phyloP scores from a whole-genome alignment of 2,888 invertebrate species.

The Cabera pusaria region DNA sequence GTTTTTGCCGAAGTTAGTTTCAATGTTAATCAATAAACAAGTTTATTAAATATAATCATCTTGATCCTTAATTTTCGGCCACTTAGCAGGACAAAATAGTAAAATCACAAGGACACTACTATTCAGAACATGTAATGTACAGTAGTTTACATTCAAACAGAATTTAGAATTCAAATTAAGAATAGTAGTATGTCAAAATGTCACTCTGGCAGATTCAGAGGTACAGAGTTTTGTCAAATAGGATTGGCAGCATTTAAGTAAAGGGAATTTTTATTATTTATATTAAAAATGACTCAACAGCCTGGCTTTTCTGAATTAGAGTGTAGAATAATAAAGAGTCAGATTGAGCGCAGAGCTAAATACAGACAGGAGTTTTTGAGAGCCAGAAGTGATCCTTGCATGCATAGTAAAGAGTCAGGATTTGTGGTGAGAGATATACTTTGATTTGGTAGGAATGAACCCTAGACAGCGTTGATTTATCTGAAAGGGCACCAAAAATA shows the following conservation, averaged over 20 bases:
- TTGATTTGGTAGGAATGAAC: too few species aligned
- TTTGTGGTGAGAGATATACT: slow-evolving; percentile 84
- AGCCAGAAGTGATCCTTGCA: slow-evolving; percentile 86
- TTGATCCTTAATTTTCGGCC: slow-evolving; percentile 8
- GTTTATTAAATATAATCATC: slow-evolving; percentile 8
- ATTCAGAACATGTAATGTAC: too few species aligned
- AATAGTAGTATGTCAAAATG: too few species aligned
- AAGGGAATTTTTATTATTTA: slow-evolving; percentile 3
- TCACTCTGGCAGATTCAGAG: too few species aligned
- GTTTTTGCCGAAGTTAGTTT: slow-evolving; percentile 13
- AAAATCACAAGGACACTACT: too few species aligned
- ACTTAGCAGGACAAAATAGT: too few species aligned
- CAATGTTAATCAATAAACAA: slow-evolving; percentile 16
- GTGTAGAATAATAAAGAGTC: slow-evolving; percentile 79
- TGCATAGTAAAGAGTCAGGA: slow-evolving; percentile 86
- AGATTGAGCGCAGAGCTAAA: slow-evolving; percentile 81
- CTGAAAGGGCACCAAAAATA: too few species aligned
- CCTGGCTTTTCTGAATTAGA: slow-evolving; percentile 78
- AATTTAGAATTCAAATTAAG: too few species aligned
- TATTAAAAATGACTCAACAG: slow-evolving; percentile 40
- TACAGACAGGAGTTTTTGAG: slow-evolving; percentile 87
- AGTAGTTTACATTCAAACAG: too few species aligned
- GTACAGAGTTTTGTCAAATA: too few species aligned
- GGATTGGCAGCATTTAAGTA: too few species aligned
- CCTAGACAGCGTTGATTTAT: too few species aligned